Evolutionary conservation across 2,113 vertebrate species (phyloP).

Genomic region (Sterna hirundo): DNA sequence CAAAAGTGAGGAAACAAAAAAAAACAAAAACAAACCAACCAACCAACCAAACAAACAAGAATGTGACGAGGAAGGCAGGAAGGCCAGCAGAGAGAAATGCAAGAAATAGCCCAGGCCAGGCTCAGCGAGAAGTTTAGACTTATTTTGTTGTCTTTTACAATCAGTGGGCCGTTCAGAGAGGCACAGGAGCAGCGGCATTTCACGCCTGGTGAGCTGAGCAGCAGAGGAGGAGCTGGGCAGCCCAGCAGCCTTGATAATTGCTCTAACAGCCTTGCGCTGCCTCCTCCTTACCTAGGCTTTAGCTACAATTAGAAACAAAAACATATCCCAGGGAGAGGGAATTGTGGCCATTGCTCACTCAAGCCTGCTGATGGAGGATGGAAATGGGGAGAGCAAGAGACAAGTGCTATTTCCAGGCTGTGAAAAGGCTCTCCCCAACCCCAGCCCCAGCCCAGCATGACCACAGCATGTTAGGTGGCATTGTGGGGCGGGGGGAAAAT

Average conservation of each 20-base stretch:
- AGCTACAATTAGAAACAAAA: background rate
- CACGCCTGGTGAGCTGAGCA: background rate
- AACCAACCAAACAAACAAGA: background rate
- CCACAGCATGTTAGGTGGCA: background rate
- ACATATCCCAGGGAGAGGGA: background rate
- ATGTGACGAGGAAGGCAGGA: background rate
- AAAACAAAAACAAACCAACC: too few relatives aligned
- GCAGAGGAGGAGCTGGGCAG: background rate
- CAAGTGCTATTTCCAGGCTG: background rate
- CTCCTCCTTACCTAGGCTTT: background rate
- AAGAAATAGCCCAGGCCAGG: background rate
- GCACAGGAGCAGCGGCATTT: background rate
- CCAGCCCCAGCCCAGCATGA: background rate
- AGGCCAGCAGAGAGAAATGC: background rate
- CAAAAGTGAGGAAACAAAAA: background rate
- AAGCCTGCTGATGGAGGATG: background rate
- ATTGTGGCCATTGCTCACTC: background rate
- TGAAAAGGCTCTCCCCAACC: background rate
- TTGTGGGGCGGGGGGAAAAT: background rate
- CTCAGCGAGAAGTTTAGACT: background rate
- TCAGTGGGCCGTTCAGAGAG: background rate
- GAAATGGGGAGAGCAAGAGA: background rate
- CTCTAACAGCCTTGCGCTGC: background rate
- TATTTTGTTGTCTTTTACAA: background rate
- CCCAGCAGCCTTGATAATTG: background rate